Evolutionary conservation across 2,888 invertebrate genomes (phyloP).

Genomic region (Matsumyia berberina): DNA sequence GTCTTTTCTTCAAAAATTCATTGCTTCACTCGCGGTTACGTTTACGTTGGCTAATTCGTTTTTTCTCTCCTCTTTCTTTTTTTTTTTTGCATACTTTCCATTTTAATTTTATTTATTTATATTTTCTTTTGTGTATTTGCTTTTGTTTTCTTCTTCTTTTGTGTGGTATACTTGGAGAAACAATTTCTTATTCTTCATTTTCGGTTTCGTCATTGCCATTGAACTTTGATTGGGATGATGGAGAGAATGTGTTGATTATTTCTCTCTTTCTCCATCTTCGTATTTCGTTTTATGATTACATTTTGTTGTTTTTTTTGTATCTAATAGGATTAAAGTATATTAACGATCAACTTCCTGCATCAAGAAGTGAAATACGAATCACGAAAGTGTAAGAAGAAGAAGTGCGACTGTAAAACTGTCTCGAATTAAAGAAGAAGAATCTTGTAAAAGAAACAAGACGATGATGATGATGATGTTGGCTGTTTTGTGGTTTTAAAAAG

Average conservation of each 20-base stretch:
- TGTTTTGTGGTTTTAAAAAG: constrained; percentile 36
- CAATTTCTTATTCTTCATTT: constrained; percentile 30
- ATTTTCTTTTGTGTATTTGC: constrained; percentile 16
- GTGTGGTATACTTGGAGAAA: constrained; percentile 14
- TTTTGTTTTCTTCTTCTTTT: constrained; percentile 17
- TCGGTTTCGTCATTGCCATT: constrained; percentile 62
- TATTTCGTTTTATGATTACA: background rate
- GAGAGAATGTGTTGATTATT: background rate
- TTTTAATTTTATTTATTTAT: constrained; percentile 57
- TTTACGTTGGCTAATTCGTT: constrained; percentile 36
- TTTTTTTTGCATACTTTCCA: constrained; percentile 68
- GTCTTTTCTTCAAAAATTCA: constrained; percentile 37
- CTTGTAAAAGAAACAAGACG: background rate
- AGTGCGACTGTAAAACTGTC: background rate
- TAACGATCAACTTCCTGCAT: constrained; percentile 69
- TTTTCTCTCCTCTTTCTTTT: constrained; percentile 7
- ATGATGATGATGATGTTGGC: constrained; percentile 17
- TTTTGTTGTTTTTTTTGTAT: constrained; percentile 27
- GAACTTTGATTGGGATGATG: constrained; percentile 68
- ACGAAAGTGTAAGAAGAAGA: constrained; percentile 5
- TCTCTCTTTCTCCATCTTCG: background rate
- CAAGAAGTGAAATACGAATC: background rate
- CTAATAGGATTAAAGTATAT: constrained; percentile 63
- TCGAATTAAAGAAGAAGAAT: constrained; percentile 32
- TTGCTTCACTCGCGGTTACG: constrained; percentile 2